Conservation (phyloP, 2,797 vertebrate species). For the Platyrinchus mystaceus region DNA sequence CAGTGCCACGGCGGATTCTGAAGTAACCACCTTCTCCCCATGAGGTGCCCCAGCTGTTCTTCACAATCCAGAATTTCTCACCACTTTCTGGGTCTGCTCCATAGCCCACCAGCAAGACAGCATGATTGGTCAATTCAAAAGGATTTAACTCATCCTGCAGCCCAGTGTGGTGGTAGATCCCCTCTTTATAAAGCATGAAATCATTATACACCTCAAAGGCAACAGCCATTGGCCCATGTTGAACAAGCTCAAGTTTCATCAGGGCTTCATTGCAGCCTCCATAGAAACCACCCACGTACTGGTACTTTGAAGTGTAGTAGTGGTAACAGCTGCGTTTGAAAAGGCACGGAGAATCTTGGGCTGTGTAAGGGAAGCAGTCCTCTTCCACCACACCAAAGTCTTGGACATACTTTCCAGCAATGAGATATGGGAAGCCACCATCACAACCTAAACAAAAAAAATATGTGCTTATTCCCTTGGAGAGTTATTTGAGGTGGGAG, state of each 20-base stretch:
- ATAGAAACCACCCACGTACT: conserved; percentile 95
- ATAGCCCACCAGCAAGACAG: conserved; percentile 92
- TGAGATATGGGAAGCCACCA: conserved; percentile 95
- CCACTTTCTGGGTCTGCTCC: conserved; percentile 81
- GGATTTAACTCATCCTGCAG: conserved; percentile 85
- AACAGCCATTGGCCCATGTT: conserved; percentile 85
- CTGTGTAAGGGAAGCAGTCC: conserved; percentile 87
- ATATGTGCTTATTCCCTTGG: neutral
- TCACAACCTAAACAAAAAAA: conserved; percentile 82
- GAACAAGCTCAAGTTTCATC: conserved; percentile 92
- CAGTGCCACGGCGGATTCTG: conserved; percentile 87
- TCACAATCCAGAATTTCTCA: conserved; percentile 90
- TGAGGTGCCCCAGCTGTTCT: conserved; percentile 91
- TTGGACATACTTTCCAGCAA: conserved; percentile 89
- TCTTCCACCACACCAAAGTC: conserved; percentile 95
- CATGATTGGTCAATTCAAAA: conserved; percentile 95
- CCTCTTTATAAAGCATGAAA: conserved; percentile 86
- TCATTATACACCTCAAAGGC: conserved; percentile 91
- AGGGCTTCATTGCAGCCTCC: conserved; percentile 91
- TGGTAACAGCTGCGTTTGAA: conserved; percentile 75
- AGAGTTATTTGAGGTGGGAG: neutral
- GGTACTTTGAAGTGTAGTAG: conserved; percentile 85
- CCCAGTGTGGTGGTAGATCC: conserved; percentile 93
- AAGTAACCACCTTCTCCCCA: conserved; percentile 96
- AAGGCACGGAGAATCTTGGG: conserved; percentile 76